Conservation (phyloP, 2,113 vertebrate species). For the Chitala chitala region DNA sequence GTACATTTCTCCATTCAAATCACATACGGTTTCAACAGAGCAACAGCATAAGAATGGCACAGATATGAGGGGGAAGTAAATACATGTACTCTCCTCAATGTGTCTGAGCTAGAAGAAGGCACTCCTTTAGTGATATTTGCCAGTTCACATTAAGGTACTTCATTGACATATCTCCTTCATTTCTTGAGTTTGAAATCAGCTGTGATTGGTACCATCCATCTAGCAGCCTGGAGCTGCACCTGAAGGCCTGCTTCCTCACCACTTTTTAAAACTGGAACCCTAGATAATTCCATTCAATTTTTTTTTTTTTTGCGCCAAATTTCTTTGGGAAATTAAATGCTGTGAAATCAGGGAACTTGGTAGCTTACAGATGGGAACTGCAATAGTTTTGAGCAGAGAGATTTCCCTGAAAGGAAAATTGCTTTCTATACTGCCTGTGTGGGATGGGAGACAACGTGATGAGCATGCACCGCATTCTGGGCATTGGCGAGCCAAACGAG, state of each 20-base stretch:
- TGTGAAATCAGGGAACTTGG: slow-evolving; percentile 45
- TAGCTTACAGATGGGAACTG: slow-evolving; percentile 52
- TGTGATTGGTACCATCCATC: neutral
- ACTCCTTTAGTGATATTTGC: slow-evolving; percentile 31
- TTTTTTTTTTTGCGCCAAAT: too few species aligned
- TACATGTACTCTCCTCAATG: slow-evolving; percentile 27
- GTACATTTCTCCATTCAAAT: neutral
- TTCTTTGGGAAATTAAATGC: too few species aligned
- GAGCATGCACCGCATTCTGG: slow-evolving; percentile 62
- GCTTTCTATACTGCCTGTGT: slow-evolving; percentile 57
- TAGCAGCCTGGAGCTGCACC: neutral
- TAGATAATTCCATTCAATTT: neutral
- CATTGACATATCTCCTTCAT: neutral
- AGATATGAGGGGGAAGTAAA: slow-evolving; percentile 18
- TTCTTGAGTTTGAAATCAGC: neutral
- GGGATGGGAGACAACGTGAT: slow-evolving; percentile 62
- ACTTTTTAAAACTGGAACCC: neutral
- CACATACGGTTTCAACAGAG: neutral
- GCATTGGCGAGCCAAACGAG: slow-evolving; percentile 55
- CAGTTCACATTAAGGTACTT: neutral
- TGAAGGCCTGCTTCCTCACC: neutral
- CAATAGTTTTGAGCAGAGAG: slow-evolving; percentile 46
- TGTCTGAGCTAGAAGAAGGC: slow-evolving; percentile 15
- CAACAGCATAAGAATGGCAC: neutral
- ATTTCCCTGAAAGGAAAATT: slow-evolving; percentile 55